A percentile compares a stretch with the other conserved stretches of the same genome.
phyloP scores from a whole-genome alignment of 2,797 vertebrate genomes.

The Sternotherus odoratus region DNA sequence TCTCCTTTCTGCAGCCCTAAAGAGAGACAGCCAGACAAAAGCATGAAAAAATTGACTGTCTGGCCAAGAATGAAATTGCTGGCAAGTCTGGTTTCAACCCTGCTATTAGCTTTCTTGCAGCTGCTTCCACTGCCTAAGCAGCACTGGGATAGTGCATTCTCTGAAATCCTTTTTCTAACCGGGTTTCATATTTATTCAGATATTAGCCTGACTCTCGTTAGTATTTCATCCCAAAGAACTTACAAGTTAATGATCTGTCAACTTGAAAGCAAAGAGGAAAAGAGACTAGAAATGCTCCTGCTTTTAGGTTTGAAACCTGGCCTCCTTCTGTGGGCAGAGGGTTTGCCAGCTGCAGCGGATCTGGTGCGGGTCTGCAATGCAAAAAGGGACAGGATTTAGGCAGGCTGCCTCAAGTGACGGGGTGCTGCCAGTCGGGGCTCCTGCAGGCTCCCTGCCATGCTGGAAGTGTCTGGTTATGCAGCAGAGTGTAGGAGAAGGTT shows the following conservation, averaged over 20 bases:
- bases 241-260: neutral
- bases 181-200: neutral
- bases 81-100: slow-evolving; percentile 56
- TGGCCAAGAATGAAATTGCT: slow-evolving; percentile 69
- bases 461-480: neutral
- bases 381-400: neutral
- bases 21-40: slow-evolving; percentile 68
- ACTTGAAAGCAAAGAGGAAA: neutral
- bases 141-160: neutral
- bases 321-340: neutral
- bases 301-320: rapidly evolving
- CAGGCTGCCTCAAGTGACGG: rapidly evolving
- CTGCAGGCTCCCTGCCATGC: neutral
- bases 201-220: neutral
- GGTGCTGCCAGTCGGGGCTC: rapidly evolving
- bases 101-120: slow-evolving; percentile 44
- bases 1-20: slow-evolving; percentile 64
- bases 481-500: neutral
- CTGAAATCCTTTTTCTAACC: neutral
- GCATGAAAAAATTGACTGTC: slow-evolving; percentile 71
- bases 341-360: neutral
- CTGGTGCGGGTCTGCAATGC: neutral
- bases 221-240: neutral
- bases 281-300: neutral
- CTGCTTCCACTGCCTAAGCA: slow-evolving; percentile 27